phyloP scores from a whole-genome alignment of 1,140 invertebrate species.

The Drosophila ironensis region DNA sequence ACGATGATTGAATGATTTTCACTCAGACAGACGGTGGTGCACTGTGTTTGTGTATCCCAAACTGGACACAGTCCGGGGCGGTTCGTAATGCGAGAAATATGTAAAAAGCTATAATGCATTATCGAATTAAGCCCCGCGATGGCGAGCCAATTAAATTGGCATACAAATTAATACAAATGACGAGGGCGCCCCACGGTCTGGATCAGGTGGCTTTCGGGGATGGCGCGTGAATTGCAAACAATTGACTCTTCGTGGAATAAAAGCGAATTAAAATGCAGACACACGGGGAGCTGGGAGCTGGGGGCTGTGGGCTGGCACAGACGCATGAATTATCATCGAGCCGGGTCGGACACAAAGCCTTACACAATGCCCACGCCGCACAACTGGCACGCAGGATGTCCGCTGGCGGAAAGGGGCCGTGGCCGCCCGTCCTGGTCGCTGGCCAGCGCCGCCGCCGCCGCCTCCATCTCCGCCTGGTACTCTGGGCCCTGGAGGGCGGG shows the following conservation, averaged over 20 bases:
- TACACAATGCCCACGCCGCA: constrained; percentile 82
- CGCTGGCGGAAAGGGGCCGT: constrained; percentile 72
- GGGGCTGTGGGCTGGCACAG: not conserved
- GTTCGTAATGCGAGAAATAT: constrained; percentile 52
- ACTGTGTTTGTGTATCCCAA: constrained; percentile 27
- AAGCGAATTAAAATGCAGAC: constrained; percentile 74
- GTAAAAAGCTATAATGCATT: constrained; percentile 63
- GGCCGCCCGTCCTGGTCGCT: constrained; percentile 40
- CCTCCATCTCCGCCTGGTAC: constrained; percentile 75
- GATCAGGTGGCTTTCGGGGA: constrained; percentile 14
- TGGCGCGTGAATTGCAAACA: constrained; percentile 62
- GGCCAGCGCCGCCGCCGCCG: constrained; percentile 46
- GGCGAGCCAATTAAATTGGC: constrained; percentile 72
- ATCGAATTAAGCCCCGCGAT: constrained; percentile 70
- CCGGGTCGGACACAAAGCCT: constrained; percentile 65
- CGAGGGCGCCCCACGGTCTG: constrained; percentile 38
- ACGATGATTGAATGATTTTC: constrained; percentile 21
- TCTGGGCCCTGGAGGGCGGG: constrained; percentile 68
- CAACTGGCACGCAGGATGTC: constrained; percentile 76
- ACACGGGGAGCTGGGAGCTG: constrained; percentile 1
- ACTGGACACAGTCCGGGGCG: constrained; percentile 7
- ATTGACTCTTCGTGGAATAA: constrained; percentile 68
- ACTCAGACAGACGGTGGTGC: too few relatives aligned
- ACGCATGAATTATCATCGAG: constrained; percentile 64
- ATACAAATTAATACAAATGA: constrained; percentile 78